Percentiles rank a stretch among this genome's conserved stretches.
These are phyloP conservation scores for Scarus forsteni DNA, from an alignment of 2,797 vertebrate genomes.

Conservation along the genomic window DNA sequence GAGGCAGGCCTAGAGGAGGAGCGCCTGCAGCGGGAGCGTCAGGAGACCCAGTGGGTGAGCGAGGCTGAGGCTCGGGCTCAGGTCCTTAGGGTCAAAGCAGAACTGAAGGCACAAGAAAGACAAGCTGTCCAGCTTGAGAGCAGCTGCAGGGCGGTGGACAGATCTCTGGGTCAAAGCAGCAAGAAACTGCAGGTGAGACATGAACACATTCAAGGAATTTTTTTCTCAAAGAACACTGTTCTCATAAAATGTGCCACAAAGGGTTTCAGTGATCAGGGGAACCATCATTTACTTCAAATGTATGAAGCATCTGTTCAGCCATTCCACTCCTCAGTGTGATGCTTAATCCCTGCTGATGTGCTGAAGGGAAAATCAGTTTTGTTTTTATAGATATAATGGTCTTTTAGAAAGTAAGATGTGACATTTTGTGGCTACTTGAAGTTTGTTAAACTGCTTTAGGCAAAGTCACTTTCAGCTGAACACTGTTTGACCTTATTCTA, in stretches of 20 bases:
- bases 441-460: neutral
- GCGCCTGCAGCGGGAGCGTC: slow-evolving; percentile 89
- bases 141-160: slow-evolving; percentile 93
- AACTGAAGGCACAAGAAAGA: slow-evolving; percentile 93
- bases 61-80: slow-evolving; percentile 93
- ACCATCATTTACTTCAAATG: slow-evolving; percentile 10
- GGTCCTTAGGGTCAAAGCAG: slow-evolving; percentile 90
- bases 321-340: neutral
- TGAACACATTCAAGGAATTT: neutral
- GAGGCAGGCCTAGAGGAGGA: slow-evolving; percentile 92
- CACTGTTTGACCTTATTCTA: too few species aligned
- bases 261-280: slow-evolving; percentile 2
- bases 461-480: neutral
- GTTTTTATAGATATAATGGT: too few species aligned
- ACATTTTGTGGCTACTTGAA: neutral
- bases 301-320: slow-evolving; percentile 14
- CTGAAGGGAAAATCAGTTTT: too few species aligned
- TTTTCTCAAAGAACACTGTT: neutral
- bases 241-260: neutral
- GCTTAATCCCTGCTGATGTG: neutral
- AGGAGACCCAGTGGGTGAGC: slow-evolving; percentile 91
- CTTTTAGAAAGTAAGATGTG: neutral
- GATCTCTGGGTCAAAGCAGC: slow-evolving; percentile 92
- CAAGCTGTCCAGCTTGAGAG: slow-evolving; percentile 94
- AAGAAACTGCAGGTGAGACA: slow-evolving; percentile 91